Percentiles rank a stretch among this genome's conserved stretches.
These are phyloP conservation scores for Whitmania pigra DNA, from an alignment of 1,140 invertebrate genomes.

Conservation along the genomic window DNA sequence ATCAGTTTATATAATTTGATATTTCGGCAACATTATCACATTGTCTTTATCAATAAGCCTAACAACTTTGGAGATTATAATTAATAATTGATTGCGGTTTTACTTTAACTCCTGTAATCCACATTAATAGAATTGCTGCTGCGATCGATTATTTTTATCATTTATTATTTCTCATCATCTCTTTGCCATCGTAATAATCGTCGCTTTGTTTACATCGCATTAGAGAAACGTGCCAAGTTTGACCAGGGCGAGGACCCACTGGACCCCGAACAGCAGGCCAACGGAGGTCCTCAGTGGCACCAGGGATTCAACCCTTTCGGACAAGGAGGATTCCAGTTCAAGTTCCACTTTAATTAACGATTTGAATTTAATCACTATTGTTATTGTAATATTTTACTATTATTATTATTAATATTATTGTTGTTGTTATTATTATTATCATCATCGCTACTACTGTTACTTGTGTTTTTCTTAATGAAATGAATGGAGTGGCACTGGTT, in stretches of 20 bases:
- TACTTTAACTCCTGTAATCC: not conserved
- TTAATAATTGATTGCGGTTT: not conserved
- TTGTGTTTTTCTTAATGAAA: too few relatives aligned
- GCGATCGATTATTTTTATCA: not conserved
- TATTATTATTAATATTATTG: conserved; percentile 9
- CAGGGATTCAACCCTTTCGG: conserved; percentile 64
- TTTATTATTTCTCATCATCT: not conserved
- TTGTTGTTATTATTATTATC: not conserved
- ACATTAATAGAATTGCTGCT: not conserved
- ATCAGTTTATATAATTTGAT: too few relatives aligned
- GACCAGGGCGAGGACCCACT: conserved; percentile 91
- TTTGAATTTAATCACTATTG: not conserved
- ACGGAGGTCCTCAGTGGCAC: conserved; percentile 42
- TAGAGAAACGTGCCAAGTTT: conserved; percentile 80
- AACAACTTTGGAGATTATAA: not conserved
- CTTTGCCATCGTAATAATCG: not conserved
- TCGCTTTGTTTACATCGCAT: conserved; percentile 29
- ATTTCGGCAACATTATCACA: too few relatives aligned
- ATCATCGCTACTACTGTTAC: not conserved
- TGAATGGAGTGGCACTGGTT: too few relatives aligned
- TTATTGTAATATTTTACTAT: not conserved
- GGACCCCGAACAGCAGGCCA: conserved; percentile 68
- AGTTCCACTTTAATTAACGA: conserved; percentile 67
- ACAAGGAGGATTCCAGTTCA: conserved; percentile 70
- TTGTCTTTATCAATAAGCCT: too few relatives aligned